Evolutionary conservation across 2,113 vertebrate genomes (phyloP).

Genomic region (Anser cygnoides): DNA sequence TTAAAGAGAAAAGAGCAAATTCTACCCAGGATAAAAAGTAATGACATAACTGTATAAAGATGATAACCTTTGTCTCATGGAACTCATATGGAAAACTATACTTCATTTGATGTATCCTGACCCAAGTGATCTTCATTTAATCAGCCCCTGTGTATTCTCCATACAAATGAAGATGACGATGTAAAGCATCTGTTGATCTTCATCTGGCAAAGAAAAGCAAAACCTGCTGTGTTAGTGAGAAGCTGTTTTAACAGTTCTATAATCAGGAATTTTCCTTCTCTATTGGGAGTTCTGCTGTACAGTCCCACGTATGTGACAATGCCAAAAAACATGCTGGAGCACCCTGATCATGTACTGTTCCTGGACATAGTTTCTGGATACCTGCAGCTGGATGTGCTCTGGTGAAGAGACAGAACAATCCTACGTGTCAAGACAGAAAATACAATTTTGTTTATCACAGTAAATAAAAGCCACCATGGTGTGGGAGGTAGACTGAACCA

Average conservation of each 20-base stretch:
- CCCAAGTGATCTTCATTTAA: background rate
- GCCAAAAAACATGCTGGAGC: background rate
- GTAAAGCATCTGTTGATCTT: background rate
- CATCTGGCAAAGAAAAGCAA: background rate
- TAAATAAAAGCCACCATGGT: background rate
- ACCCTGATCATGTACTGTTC: background rate
- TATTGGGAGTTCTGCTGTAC: background rate
- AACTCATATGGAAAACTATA: background rate
- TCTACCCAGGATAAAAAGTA: background rate
- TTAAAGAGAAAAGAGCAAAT: background rate
- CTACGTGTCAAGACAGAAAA: background rate
- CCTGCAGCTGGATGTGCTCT: background rate
- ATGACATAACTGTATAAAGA: background rate
- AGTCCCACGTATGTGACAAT: background rate
- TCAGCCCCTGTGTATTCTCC: background rate
- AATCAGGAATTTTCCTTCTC: background rate
- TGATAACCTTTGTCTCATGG: background rate
- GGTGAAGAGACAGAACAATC: background rate
- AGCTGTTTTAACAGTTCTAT: background rate
- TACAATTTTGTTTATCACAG: background rate
- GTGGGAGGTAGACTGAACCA: background rate
- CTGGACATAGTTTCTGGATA: background rate
- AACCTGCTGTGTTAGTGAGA: background rate
- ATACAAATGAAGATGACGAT: background rate
- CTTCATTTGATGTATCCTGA: background rate